Base-by-base conservation (phyloP, 2,113 vertebrate genomes). In the Scomber scombrus region DNA sequence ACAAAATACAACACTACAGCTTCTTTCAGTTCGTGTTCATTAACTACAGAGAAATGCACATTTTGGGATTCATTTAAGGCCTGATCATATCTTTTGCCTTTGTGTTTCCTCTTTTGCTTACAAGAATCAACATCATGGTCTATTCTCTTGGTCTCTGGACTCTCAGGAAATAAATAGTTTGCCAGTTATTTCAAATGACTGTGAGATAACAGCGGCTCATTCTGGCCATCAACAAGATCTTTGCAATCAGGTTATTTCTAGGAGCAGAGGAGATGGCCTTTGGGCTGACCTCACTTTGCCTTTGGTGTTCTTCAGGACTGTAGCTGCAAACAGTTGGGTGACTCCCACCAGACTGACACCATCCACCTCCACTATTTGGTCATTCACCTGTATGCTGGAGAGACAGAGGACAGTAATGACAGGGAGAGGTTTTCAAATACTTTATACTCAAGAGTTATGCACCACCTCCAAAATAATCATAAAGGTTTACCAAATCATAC, bases 311-410 rank as follows among this genome's bases (percentile, higher is more conserved):
- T 98, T 98, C 73, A 98, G 92, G 52, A 98, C 96, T 21, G 96
- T 98, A 34, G 97, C 97, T 74, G 97, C 97, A 90, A 98, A 98
- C 60, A 97, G 95, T 70, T 98, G 97, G 2, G 97, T 97, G 80
- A 98, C 97, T 62, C 97, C 97, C 29, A 98, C 97, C 34, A 98
- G 92, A 91, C 97, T 97, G 91, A 95, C 94, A 52, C 96, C 95
- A 86, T 98, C 97, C 66, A 97, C 97, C 84, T 98, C 97, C 86
- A 98, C 97, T 74, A 98, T 97, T 91, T 98, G 97, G 91, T 98
- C 97, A 83, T 98, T 98, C 69, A 98, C 97, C 90, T 96, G 95
- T 88, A 93, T 93, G 56, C 93, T 94, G 47, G 12, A 83, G 61
- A 78, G 45, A 85, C 45, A 82, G 18, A 75, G 43, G 31, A 56